Base-by-base conservation (phyloP, 1,140 invertebrate genomes). In the Samia ricini region DNA sequence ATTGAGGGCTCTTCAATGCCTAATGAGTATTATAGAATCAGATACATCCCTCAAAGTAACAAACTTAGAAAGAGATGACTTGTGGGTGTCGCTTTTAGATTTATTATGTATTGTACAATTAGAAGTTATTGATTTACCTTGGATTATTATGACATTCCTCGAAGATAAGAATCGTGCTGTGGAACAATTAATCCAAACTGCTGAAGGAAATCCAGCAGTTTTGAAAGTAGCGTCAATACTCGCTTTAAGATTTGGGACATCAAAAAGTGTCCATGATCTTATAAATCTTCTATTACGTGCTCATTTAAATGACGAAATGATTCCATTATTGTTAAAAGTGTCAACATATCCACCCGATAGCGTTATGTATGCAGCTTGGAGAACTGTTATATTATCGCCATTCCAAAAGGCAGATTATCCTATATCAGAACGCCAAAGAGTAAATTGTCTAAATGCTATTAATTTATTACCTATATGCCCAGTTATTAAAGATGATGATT, bases 341-440 rank as follows among this genome's bases (percentile, higher is more conserved):
- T 49, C 57, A 21, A 72, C 77, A 66, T 68, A 69, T 57, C 78
- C 81, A 20, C 79, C 80, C 18, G 80, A 86, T 55, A 79, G 77
- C 29, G 64, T 81, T 8, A 81, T 86, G 60, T 81, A 67, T 62
- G 77, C 82, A n/a, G 87, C 89, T 29, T 91, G 89, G 90, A 78
- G 80, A 50, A 79, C 86, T 51, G 71, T 91, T 66, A 78, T 91
- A 24, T 69, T 91, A 33, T 78, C 75, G 22, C 90, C 90, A 21
- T 91, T 91, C 66, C 85, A 90, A 76, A 71, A 68, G 15, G 86
- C 88, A 12, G 89, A 91, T 70, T 85, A 86, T 63, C 88, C 90
- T 8, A 84, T 91, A 26, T 88, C 85, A 55, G 88, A 87, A 68
- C 80, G 79, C 20, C 89, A 91, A 66, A 89, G 80, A 66, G 62